These are phyloP conservation scores for Drosophila monieri DNA, from an alignment of 2,888 invertebrate species.

Conservation along the genomic window DNA sequence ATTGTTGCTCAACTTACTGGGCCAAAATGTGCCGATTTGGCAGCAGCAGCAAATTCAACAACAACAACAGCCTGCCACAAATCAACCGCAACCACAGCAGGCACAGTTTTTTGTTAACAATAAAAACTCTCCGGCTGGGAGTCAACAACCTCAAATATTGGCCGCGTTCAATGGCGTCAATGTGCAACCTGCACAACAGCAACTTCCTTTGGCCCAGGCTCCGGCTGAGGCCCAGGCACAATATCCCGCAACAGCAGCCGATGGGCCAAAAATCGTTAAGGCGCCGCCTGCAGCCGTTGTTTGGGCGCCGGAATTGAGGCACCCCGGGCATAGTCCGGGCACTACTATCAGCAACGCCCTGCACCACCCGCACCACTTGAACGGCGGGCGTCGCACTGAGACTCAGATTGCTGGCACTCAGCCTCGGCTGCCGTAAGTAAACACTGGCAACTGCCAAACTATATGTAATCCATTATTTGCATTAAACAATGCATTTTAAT, in stretches of 20 bases:
- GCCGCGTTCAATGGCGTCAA: conserved; percentile 74
- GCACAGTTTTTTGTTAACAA: conserved; percentile 67
- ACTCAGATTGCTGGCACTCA: neutral
- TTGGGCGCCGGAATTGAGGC: conserved; percentile 37
- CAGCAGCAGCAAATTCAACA: conserved; percentile 42
- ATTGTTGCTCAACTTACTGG: conserved; percentile 65
- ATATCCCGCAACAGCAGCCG: conserved; percentile 23
- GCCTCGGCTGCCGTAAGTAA: conserved; percentile 60
- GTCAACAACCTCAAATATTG: conserved; percentile 74
- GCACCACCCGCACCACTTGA: conserved; percentile 28
- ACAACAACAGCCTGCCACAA: conserved; percentile 29
- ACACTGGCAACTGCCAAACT: conserved; percentile 37
- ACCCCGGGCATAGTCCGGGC: neutral
- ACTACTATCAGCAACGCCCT: neutral
- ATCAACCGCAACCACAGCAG: conserved; percentile 44
- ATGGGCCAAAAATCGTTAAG: conserved; percentile 47
- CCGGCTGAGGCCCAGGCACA: conserved; percentile 43
- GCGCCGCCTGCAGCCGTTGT: conserved; percentile 46
- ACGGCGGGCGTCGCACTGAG: neutral
- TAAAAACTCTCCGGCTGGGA: conserved; percentile 47
- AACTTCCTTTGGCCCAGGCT: conserved; percentile 42
- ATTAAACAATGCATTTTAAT: conserved; percentile 71
- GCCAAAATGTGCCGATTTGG: conserved; percentile 66
- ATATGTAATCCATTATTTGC: conserved; percentile 51
- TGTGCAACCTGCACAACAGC: conserved; percentile 50